Conservation (phyloP, 2,888 invertebrate species). For the Carcina quercana region DNA sequence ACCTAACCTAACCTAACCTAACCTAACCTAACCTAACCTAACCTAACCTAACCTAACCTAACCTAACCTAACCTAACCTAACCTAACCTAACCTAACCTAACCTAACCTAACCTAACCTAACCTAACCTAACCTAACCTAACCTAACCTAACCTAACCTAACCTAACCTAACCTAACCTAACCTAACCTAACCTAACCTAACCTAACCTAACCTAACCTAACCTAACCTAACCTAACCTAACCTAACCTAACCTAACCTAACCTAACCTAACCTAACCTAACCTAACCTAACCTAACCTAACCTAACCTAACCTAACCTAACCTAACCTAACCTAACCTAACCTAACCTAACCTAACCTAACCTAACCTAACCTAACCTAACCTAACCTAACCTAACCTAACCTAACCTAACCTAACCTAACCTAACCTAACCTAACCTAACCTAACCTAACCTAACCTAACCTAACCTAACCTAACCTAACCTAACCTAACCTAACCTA, state of each 20-base stretch:
- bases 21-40: constrained; percentile 11
- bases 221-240: neutral
- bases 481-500: constrained; percentile 9
- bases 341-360: constrained; percentile 16
- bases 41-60: constrained; percentile 14
- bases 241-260: constrained; percentile 9
- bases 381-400: constrained; percentile 5
- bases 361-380: constrained; percentile 10
- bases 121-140: constrained; percentile 13
- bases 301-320: constrained; percentile 13
- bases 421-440: constrained; percentile 5
- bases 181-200: constrained; percentile 13
- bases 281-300: constrained; percentile 15
- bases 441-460: constrained; percentile 8
- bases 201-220: constrained; percentile 8
- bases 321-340: constrained; percentile 14
- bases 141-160: constrained; percentile 15
- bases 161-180: constrained; percentile 15
- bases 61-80: constrained; percentile 16
- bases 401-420: constrained; percentile 5
- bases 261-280: constrained; percentile 12
- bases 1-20: constrained; percentile 9
- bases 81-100: constrained; percentile 13
- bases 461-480: constrained; percentile 6
- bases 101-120: constrained; percentile 13